A percentile compares a stretch with the other conserved stretches of the same genome.
Conservation (phyloP, 2,888 invertebrate genomes). For the Eristalis intricaria region DNA sequence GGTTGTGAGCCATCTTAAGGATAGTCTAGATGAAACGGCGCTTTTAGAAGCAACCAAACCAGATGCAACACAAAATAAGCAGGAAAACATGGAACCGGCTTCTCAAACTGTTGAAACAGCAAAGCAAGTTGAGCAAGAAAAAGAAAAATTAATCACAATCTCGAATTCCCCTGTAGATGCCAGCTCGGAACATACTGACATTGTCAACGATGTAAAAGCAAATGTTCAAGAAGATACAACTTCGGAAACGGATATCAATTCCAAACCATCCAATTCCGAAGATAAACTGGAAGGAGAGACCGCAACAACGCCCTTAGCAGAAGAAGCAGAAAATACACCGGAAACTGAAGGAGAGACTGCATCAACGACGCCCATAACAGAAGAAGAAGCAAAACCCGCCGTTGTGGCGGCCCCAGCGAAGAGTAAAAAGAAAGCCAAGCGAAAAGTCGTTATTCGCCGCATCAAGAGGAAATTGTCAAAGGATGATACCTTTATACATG, state of each 20-base stretch:
- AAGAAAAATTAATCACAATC: neutral
- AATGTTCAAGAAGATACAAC: neutral
- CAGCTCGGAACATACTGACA: neutral
- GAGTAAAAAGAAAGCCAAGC: constrained; percentile 77
- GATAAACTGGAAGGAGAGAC: neutral
- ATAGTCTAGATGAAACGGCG: neutral
- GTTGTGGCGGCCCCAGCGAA: constrained; percentile 59
- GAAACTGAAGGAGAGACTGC: neutral
- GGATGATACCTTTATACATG: constrained; percentile 77
- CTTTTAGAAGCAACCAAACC: neutral
- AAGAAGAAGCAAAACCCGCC: neutral
- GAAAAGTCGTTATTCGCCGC: constrained; percentile 80
- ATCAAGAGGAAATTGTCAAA: constrained; percentile 79
- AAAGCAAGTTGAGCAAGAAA: neutral
- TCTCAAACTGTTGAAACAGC: neutral
- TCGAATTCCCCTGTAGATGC: neutral
- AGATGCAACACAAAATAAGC: neutral
- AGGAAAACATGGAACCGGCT: neutral
- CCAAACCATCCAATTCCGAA: neutral
- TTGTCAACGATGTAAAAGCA: neutral
- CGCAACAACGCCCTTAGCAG: neutral
- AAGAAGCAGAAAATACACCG: neutral
- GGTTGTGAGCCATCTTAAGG: neutral
- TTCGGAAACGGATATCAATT: neutral
- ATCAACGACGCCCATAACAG: neutral